phyloP scores from a whole-genome alignment of 1,140 invertebrate species.

The Halesus radiatus region DNA sequence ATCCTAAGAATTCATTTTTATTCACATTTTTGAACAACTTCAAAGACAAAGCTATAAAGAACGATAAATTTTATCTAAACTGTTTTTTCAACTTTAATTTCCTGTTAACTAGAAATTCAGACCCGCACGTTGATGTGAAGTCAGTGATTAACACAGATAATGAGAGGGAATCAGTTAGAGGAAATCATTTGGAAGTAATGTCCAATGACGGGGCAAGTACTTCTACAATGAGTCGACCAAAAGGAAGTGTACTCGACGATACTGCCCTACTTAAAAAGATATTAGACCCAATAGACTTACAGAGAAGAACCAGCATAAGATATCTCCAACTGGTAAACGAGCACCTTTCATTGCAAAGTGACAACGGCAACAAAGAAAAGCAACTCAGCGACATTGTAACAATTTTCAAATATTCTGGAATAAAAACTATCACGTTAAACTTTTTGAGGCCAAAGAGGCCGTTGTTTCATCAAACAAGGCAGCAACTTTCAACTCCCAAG shows the following conservation, averaged over 20 bases:
- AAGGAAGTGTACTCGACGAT: slow-evolving; percentile 44
- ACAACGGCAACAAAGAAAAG: slow-evolving; percentile 58
- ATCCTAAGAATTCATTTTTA: slow-evolving; percentile 52
- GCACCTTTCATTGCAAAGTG: slow-evolving; percentile 68
- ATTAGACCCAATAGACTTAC: slow-evolving; percentile 66
- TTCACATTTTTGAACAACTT: slow-evolving; percentile 46
- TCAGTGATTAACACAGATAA: background rate
- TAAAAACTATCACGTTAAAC: slow-evolving; percentile 54
- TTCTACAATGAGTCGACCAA: slow-evolving; percentile 12
- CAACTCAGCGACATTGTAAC: slow-evolving; percentile 59
- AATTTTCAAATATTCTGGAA: slow-evolving; percentile 60
- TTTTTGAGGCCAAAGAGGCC: slow-evolving; percentile 53
- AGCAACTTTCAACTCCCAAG: slow-evolving; percentile 30
- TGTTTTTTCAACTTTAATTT: slow-evolving; percentile 49
- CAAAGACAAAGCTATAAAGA: slow-evolving; percentile 32
- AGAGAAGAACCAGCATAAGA: slow-evolving; percentile 68
- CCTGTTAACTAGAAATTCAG: slow-evolving; percentile 18
- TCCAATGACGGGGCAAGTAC: slow-evolving; percentile 3
- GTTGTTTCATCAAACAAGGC: slow-evolving; percentile 47
- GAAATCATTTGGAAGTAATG: background rate
- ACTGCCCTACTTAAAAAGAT: slow-evolving; percentile 56
- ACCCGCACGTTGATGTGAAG: background rate
- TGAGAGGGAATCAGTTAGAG: background rate
- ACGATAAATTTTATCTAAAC: slow-evolving; percentile 49
- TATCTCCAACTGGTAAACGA: slow-evolving; percentile 71